Conservation (phyloP, 1,140 invertebrate species). For the Caenorhabditis inopinata region DNA sequence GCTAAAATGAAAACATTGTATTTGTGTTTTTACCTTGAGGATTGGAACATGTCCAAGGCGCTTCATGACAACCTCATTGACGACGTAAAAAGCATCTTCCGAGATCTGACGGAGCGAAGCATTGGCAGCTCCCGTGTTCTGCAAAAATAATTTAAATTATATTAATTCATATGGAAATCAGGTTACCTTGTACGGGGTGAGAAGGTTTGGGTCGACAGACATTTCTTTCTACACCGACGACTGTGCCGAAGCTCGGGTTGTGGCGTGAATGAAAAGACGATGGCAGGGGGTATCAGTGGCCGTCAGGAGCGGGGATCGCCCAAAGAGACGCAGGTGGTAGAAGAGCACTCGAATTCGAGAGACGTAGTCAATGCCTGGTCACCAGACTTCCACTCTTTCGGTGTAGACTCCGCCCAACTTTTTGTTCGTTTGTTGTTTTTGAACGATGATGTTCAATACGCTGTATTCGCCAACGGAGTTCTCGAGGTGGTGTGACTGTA, state of each 20-base stretch:
- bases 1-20: too few relatives aligned
- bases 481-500: slow-evolving; percentile 23
- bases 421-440: slow-evolving; percentile 1
- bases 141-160: not conserved
- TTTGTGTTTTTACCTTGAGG: slow-evolving; percentile 47
- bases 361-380: not conserved
- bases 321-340: not conserved
- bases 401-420: not conserved
- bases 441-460: slow-evolving; percentile 26
- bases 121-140: slow-evolving; percentile 37
- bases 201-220: slow-evolving; percentile 37
- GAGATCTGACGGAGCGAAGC: slow-evolving; percentile 44
- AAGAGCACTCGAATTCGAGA: slow-evolving; percentile 9
- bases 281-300: slow-evolving; percentile 11
- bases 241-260: not conserved
- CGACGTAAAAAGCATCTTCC: slow-evolving; percentile 57
- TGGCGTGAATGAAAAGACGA: not conserved
- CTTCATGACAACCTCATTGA: slow-evolving; percentile 62
- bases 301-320: not conserved
- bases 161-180: not conserved
- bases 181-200: slow-evolving; percentile 35
- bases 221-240: not conserved
- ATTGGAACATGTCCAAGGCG: slow-evolving; percentile 61
- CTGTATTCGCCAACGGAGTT: not conserved
- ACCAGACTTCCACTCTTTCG: not conserved